Base-by-base conservation (phyloP, 2,888 invertebrate species). In the Eumacrocentrus americanus region DNA sequence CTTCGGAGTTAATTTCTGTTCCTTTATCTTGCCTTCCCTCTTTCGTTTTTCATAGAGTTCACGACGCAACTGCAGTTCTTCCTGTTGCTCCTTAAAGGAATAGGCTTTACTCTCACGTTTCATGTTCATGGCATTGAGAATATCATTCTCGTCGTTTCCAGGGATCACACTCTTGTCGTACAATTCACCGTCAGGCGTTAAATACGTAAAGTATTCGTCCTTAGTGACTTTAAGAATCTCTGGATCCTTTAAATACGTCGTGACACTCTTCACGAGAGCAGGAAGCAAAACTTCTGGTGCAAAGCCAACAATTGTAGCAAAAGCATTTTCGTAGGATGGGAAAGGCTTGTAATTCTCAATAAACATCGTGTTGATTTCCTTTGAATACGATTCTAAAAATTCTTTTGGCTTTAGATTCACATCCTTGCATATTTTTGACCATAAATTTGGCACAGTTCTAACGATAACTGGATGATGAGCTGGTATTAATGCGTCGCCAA, bases 31-130 rank as follows among this genome's bases (percentile, higher is more conserved):
- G 0, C 94, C 94, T 72, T 92, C 91, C 60, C 86, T 87, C 23
- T 88, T 87, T 55, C 89, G 88, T 80, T 95, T 95, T 70, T 95
- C 95, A 70, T 96, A 96, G 16, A 97, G 83, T 82, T 98, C 97
- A 62, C 94, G 88, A n/a, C 93, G 85, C 55, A 98, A 83, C 76
- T 97, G 94, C 68, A 95, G 81, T 79, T 98, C 98, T 74, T 97
- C 98, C 74, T 95, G 85, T 79, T 99, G 98, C 64, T 98, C 98
- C 77, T 95, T 94, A 80, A 94, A 97, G 64, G 95, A 95, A 81
- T 98, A 98, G 1, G 91, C 93, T 82, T 97, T 98, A 80, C 95
- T 98, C 80, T 98, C 98, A 12, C 97, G 86, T 81, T 94, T 95
- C 79, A 98, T 86, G 72, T 98, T 96, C 84, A 88, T 88, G 50